A percentile compares a stretch with the other conserved stretches of the same genome.
phyloP scores from a whole-genome alignment of 2,797 vertebrate genomes.

The Lates japonicus region DNA sequence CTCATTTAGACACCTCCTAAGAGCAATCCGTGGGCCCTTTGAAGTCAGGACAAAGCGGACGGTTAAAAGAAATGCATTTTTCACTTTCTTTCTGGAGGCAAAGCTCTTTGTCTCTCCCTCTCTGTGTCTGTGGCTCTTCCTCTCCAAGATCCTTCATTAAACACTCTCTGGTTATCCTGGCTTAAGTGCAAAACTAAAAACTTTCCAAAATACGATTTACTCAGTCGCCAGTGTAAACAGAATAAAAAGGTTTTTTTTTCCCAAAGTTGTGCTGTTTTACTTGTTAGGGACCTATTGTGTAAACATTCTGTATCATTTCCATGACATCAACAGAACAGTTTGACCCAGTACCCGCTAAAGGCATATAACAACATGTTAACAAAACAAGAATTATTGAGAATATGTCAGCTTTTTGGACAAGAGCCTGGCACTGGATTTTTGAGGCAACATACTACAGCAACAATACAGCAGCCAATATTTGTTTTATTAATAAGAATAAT shows the following conservation, averaged over 20 bases:
- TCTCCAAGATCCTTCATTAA: constrained; percentile 20
- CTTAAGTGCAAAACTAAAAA: background rate
- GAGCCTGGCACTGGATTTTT: background rate
- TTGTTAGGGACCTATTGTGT: background rate
- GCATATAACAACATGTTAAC: background rate
- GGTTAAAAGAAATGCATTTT: constrained; percentile 62
- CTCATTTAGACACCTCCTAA: constrained; percentile 71
- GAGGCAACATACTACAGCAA: background rate
- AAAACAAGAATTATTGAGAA: background rate
- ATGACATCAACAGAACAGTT: background rate
- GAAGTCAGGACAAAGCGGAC: constrained; percentile 74
- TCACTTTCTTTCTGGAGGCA: constrained; percentile 53
- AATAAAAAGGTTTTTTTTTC: background rate
- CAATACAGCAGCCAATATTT: background rate
- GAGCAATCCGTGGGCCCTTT: constrained; percentile 68
- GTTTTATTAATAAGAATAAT: background rate
- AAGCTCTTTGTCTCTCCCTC: constrained; percentile 23
- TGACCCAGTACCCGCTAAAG: background rate
- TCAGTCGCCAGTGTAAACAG: background rate
- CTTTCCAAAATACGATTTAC: constrained; percentile 14
- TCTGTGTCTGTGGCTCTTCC: constrained; percentile 5
- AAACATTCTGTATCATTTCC: constrained; percentile 7
- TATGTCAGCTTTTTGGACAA: background rate
- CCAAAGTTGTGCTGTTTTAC: background rate
- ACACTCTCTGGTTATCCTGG: constrained; percentile 5